Evolutionary conservation across 2,113 vertebrate genomes (phyloP), one percentile per base, ranked within the genome.

Genomic region (Nanorana parkeri): DNA sequence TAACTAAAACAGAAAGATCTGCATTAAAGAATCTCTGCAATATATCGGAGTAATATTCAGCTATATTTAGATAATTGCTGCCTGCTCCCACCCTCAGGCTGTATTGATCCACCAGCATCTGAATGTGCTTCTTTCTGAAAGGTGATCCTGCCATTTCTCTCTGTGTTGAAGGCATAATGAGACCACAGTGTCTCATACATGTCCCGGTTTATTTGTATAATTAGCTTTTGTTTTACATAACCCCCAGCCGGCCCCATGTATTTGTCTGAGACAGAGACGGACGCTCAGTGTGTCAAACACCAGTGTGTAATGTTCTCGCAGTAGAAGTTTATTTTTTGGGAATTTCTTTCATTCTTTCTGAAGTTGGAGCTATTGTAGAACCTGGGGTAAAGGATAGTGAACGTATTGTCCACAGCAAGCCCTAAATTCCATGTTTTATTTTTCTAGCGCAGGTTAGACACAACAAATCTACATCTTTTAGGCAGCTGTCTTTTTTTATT

Each of bases 111-210:
- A 55, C 41, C 41, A 26, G 24, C 16, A 60, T 61, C 58, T 81
- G 36, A 72, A 81, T 51, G 56, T n/a, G 68, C 51, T 58, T 24
- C 61, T 81, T 58, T 64, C 36, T 66, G 61, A 13, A 32, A 51
- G 69, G 61, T 56, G 61, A 81, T 65, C 66, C 47, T 80, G 63
- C 17, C 21, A 79, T 41, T 36, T 68, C 56, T 81, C 68, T 63
- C 41, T 17, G 26, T 52, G 58, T 17, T 64, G 13, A 17, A 54
- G 61, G 52, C 61, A 54, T 1, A 29, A 16, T 56, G 4, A 17
- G n/a, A 24, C 23, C 47, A 26, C 47, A 54, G 26, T 71, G 52
- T 24, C 3, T 72, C 52, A 55, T 55, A 29, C 28, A 29, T 24
- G 52, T 72, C 23, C 47, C 28, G 51, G 47, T 55, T n/a, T 73